Conservation (phyloP, 2,113 vertebrate genomes). For the Platichthys stellatus region DNA sequence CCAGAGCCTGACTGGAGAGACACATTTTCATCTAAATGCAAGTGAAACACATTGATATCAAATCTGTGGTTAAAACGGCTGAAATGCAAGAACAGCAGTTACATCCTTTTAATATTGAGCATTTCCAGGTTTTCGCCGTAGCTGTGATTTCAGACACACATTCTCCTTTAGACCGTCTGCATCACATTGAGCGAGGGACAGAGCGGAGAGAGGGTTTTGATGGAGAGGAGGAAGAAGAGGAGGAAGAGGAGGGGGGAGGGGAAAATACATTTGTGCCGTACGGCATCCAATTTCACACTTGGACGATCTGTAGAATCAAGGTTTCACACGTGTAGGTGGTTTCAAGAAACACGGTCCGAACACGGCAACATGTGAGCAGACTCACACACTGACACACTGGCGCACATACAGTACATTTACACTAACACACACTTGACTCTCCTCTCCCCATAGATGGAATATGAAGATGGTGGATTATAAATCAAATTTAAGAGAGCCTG, state of each 20-base stretch:
- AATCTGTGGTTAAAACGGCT: neutral
- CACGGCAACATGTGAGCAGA: constrained; percentile 27
- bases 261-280: constrained; percentile 53
- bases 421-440: too few species aligned
- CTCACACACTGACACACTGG: constrained; percentile 3
- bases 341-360: constrained; percentile 33
- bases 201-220: constrained; percentile 5
- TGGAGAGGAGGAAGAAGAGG: constrained; percentile 10
- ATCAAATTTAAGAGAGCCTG: too few species aligned
- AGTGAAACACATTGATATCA: neutral
- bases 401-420: neutral
- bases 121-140: neutral
- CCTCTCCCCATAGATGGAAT: too few species aligned
- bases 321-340: constrained; percentile 65
- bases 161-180: constrained; percentile 24
- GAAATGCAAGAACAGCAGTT: neutral
- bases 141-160: constrained; percentile 2
- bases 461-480: neutral
- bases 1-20: neutral
- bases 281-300: constrained; percentile 77
- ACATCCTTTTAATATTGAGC: neutral
- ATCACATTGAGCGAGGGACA: constrained; percentile 1
- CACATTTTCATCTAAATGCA: neutral
- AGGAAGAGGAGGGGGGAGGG: constrained; percentile 13
- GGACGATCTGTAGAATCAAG: constrained; percentile 60